Conservation (phyloP, 2,113 vertebrate genomes). For the Accipiter cooperii region DNA sequence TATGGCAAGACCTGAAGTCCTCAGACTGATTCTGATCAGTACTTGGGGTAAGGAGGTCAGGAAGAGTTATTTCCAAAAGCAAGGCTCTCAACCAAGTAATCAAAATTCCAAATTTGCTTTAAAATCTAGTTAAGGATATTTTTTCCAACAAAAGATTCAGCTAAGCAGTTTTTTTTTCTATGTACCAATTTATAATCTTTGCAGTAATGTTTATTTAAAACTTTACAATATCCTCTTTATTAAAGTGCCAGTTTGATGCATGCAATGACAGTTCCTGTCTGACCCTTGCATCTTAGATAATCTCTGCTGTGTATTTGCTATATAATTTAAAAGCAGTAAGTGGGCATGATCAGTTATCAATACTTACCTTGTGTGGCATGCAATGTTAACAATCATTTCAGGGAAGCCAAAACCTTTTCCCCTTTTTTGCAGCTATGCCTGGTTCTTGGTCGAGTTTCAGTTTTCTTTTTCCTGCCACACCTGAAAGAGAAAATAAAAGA, state of each 20-base stretch:
- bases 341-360: background rate
- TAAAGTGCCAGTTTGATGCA: background rate
- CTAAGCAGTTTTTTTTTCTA: background rate
- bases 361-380: background rate
- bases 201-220: background rate
- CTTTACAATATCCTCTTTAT: background rate
- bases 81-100: background rate
- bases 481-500: background rate
- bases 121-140: background rate
- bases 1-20: background rate
- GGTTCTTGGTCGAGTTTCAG: background rate
- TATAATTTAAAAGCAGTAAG: background rate
- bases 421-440: background rate
- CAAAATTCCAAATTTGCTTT: background rate
- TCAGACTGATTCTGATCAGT: background rate
- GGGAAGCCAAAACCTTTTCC: background rate
- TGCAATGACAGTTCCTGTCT: background rate
- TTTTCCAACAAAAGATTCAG: background rate
- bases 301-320: background rate
- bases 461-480: background rate
- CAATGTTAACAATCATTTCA: background rate
- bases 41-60: background rate
- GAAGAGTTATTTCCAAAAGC: background rate
- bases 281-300: background rate
- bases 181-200: background rate